phyloP scores from a whole-genome alignment of 1,140 invertebrate species.

The Heterodera carotae region DNA sequence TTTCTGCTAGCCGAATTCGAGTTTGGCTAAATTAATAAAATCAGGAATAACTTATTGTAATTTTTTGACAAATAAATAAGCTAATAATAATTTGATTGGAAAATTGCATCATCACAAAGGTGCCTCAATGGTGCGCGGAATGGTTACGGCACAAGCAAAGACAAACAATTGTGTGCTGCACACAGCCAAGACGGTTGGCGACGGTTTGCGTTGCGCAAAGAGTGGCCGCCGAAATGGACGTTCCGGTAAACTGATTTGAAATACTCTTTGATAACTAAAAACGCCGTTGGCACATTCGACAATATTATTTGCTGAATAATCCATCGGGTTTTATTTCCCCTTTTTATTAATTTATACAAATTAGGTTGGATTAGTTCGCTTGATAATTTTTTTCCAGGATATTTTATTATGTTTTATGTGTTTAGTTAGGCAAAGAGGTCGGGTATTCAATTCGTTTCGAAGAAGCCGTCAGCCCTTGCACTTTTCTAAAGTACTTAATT shows the following conservation, averaged over 20 bases:
- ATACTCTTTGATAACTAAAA: neutral
- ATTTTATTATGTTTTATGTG: neutral
- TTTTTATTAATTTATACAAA: too few relatives aligned
- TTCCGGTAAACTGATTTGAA: slow-evolving; percentile 65
- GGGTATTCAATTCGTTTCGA: slow-evolving; percentile 78
- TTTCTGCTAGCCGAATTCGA: too few relatives aligned
- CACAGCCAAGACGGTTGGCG: slow-evolving; percentile 91
- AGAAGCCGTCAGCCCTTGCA: slow-evolving; percentile 73
- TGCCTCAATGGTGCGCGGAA: slow-evolving; percentile 83
- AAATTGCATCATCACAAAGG: neutral
- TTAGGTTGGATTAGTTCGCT: neutral
- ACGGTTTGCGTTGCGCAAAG: slow-evolving; percentile 91
- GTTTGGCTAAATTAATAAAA: too few relatives aligned
- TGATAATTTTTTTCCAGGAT: neutral
- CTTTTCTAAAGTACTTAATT: slow-evolving; percentile 76
- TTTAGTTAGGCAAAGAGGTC: slow-evolving; percentile 68
- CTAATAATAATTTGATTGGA: neutral
- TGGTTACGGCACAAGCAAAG: slow-evolving; percentile 70
- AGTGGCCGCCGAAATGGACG: slow-evolving; percentile 75
- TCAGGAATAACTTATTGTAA: too few relatives aligned
- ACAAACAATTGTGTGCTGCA: slow-evolving; percentile 75
- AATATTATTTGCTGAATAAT: slow-evolving; percentile 19
- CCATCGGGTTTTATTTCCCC: too few relatives aligned
- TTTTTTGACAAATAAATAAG: neutral
- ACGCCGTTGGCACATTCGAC: too few relatives aligned